phyloP scores from a whole-genome alignment of 37 sponge, comb jelly and placozoan species.

The Mnemiopsis leidyi region DNA sequence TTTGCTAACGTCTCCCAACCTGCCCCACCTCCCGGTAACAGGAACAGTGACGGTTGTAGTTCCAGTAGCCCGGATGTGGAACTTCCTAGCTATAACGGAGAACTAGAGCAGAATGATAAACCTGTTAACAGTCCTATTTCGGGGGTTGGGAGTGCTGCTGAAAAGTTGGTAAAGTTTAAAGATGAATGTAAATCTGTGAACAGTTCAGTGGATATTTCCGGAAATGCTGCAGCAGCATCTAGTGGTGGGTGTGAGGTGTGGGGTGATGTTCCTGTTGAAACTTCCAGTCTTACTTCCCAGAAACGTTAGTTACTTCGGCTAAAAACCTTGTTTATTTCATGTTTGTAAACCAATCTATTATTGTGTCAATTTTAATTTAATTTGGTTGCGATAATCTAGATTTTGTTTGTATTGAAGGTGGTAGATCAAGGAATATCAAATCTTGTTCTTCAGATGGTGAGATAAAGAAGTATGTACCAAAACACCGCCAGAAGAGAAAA shows the following conservation, averaged over 20 bases:
- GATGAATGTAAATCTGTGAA: neutral
- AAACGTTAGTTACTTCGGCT: neutral
- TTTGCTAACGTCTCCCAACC: neutral
- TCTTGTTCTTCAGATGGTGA: neutral
- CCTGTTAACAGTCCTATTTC: neutral
- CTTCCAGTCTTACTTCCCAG: neutral
- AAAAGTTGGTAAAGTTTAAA: neutral
- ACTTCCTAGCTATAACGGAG: neutral
- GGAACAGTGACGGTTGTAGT: neutral
- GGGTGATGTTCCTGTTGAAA: slow-evolving; percentile 18
- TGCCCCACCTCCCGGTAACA: neutral
- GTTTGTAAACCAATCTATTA: too few relatives aligned
- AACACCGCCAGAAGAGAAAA: neutral
- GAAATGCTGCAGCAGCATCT: neutral
- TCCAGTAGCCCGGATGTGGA: neutral
- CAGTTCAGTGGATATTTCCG: neutral
- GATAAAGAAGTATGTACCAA: neutral
- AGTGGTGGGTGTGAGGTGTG: neutral
- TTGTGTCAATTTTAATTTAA: too few relatives aligned
- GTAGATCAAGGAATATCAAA: too few relatives aligned
- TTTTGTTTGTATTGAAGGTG: too few relatives aligned
- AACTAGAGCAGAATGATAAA: neutral
- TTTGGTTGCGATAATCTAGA: too few relatives aligned
- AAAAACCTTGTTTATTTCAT: too few relatives aligned
- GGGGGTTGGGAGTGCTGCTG: neutral